These are phyloP conservation scores for Gulo gulo DNA, from an alignment of 2,113 vertebrate genomes.

Conservation along the genomic window DNA sequence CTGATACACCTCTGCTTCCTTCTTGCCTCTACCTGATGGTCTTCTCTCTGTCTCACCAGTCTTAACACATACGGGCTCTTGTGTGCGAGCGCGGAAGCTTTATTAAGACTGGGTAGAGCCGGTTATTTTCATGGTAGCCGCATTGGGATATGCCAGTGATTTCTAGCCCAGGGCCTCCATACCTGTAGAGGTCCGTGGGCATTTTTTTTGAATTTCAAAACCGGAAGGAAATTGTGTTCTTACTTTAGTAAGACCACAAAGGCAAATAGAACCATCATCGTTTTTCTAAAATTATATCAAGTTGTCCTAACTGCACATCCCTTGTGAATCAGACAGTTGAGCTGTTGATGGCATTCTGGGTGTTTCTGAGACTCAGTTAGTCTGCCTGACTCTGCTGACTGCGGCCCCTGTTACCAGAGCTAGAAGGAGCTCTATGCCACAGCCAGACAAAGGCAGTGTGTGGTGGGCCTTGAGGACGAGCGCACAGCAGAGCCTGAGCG, in stretches of 20 bases:
- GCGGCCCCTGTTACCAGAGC: neutral
- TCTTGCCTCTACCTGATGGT: neutral
- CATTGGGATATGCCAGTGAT: neutral
- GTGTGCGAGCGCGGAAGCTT: neutral
- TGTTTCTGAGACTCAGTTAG: neutral
- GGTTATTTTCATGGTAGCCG: neutral
- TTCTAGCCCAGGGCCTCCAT: neutral
- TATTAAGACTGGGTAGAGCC: neutral
- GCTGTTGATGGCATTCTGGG: neutral
- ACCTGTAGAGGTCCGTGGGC: neutral
- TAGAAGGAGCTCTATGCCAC: accelerated
- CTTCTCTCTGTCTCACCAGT: neutral
- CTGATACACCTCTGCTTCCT: neutral
- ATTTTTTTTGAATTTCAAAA: neutral
- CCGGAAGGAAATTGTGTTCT: neutral
- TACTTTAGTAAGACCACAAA: neutral
- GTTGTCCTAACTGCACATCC: neutral
- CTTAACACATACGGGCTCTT: neutral
- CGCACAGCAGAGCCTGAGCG: neutral
- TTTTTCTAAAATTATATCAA: neutral
- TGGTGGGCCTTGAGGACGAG: neutral
- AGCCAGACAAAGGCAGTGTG: neutral
- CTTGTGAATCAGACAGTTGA: neutral
- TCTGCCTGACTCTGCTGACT: neutral
- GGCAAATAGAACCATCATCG: neutral